Percentiles rank a stretch among this genome's conserved stretches.
phyloP scores from a whole-genome alignment of 2,797 vertebrate genomes.

The Pantherophis alleghaniensis region DNA sequence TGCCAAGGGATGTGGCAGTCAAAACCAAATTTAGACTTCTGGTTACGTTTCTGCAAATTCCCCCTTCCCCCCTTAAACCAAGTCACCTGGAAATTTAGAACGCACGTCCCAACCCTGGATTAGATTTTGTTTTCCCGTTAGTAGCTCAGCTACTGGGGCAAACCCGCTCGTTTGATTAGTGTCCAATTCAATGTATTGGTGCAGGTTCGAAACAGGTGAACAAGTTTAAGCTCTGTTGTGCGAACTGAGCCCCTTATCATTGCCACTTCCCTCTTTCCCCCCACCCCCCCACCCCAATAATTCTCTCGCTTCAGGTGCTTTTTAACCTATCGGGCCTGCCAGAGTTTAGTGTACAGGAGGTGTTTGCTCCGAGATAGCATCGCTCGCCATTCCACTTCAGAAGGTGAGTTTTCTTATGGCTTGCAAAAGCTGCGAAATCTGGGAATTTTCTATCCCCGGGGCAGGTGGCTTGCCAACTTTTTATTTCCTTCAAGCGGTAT shows the following conservation, averaged over 20 bases:
- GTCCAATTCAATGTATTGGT: not conserved
- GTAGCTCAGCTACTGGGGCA: not conserved
- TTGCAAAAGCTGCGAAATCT: not conserved
- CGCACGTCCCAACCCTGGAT: not conserved
- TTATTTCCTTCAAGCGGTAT: too few species aligned
- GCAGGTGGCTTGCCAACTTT: too few species aligned
- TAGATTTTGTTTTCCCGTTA: not conserved
- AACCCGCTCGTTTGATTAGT: not conserved
- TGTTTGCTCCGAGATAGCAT: slow-evolving; percentile 94
- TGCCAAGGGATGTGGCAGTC: not conserved
- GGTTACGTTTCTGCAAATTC: not conserved
- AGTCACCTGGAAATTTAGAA: not conserved
- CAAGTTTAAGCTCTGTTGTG: not conserved
- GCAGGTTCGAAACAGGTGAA: not conserved
- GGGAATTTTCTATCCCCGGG: not conserved
- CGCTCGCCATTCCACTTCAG: slow-evolving; percentile 85
- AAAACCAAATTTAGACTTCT: not conserved
- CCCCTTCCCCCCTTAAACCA: not conserved
- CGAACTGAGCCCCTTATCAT: not conserved
- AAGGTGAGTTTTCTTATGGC: slow-evolving; percentile 77
- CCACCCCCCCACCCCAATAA: not conserved
- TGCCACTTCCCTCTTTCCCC: too few species aligned
- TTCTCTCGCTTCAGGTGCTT: slow-evolving; percentile 82
- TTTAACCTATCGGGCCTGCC: slow-evolving; percentile 93
- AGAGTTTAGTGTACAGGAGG: slow-evolving; percentile 88